Conservation (phyloP, 2,113 vertebrate genomes). For the Strigops habroptila region DNA sequence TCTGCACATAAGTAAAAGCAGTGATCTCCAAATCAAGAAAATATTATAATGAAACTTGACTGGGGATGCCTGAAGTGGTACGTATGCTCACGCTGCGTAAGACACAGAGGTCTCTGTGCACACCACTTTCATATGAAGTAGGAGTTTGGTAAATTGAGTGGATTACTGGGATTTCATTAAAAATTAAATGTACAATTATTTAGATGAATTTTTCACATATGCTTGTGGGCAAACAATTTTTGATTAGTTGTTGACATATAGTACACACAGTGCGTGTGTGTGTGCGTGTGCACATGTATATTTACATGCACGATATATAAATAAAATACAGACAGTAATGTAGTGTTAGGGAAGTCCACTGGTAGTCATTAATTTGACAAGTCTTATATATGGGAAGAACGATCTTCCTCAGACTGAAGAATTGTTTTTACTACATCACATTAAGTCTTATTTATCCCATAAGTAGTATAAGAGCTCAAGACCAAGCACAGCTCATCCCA, state of each 20-base stretch:
- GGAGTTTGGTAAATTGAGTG: slow-evolving; percentile 19
- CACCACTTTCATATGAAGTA: neutral
- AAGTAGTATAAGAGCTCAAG: neutral
- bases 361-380: slow-evolving; percentile 53
- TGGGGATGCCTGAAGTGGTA: slow-evolving; percentile 17
- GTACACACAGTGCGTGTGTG: slow-evolving; percentile 61
- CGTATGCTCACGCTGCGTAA: neutral
- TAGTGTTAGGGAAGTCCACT: slow-evolving; percentile 38
- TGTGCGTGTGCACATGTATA: slow-evolving; percentile 57
- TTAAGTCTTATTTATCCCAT: neutral
- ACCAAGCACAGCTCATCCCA: neutral
- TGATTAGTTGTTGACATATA: slow-evolving; percentile 69
- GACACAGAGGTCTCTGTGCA: neutral
- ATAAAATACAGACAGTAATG: slow-evolving; percentile 62
- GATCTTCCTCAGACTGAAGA: neutral
- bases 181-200: slow-evolving; percentile 71
- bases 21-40: slow-evolving; percentile 49
- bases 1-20: slow-evolving; percentile 67
- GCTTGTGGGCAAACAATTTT: slow-evolving; percentile 70
- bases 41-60: slow-evolving; percentile 46
- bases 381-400: neutral
- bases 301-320: slow-evolving; percentile 67
- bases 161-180: slow-evolving; percentile 64
- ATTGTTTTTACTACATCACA: neutral
- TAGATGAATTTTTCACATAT: slow-evolving; percentile 70